Conservation (phyloP, 2,113 vertebrate species). For the Anhinga rufa region DNA sequence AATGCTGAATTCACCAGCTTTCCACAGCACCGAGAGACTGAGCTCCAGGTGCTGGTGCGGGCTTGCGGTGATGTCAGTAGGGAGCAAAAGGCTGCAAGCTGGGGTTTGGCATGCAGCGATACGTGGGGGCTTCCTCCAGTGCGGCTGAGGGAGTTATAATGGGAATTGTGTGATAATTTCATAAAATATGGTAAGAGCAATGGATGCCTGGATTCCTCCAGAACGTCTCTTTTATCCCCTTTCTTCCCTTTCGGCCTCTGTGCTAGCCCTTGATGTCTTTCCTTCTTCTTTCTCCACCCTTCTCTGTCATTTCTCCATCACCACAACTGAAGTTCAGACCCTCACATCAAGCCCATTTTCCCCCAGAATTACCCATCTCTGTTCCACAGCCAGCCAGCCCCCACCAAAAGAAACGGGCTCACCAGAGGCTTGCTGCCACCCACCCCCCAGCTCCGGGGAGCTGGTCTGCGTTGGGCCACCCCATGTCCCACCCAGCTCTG, state of each 20-base stretch:
- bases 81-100: neutral
- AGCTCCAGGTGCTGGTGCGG: neutral
- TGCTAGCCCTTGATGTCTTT: neutral
- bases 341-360: neutral
- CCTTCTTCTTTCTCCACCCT: neutral
- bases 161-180: neutral
- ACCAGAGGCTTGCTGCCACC: neutral
- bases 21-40: rapidly evolving
- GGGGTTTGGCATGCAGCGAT: neutral
- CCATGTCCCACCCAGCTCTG: neutral
- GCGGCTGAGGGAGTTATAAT: neutral
- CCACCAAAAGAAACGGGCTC: neutral
- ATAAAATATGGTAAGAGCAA: neutral
- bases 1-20: rapidly evolving
- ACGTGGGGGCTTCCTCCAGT: neutral
- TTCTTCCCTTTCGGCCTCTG: neutral
- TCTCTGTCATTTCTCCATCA: neutral
- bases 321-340: neutral
- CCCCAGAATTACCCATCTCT: neutral
- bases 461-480: neutral
- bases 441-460: neutral
- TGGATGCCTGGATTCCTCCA: neutral
- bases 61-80: neutral
- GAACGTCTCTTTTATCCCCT: neutral
- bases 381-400: neutral